Evolutionary conservation across 1,140 invertebrate genomes (phyloP), one percentile per base, ranked within the genome.

Genomic region (Drosophila serrata): DNA sequence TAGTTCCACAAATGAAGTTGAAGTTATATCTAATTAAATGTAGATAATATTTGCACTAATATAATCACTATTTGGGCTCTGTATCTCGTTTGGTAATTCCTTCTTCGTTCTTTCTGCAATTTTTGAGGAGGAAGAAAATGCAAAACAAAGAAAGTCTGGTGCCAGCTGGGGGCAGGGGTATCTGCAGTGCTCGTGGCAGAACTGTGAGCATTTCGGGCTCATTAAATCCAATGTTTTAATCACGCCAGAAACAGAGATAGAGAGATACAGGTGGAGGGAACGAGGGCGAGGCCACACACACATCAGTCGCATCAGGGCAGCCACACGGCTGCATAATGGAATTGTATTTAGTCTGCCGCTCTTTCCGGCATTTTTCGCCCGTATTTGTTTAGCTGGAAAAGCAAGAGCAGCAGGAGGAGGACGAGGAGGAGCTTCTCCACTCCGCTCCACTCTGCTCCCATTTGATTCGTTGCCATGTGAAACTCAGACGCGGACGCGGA

Each of bases 181-280:
- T 49, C 9, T 27, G 45, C 45, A 24, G 13, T 8, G 8, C 9
- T 15, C 1, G 4, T 4, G 27, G 2, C 24, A 24, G 24, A n/a
- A 3, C 9, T n/a, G n/a, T 31, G 27, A 49, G 48, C 51, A 53
- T 55, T 55, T 55, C 51, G 19, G 51, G 51, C 33, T 55, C 51
- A 55, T 55, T 55, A 55, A 70, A 76, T 81, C 37, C 49, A 61
- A 65, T 76, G 64, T 67, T 74, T 79, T 62, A 65, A 81, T 63
- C 60, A 58, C 62, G 40, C 42, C 42, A 53, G 24, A 58, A 7
- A 58, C 51, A 70, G 19, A 63, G 15, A 46, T 45, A 3, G 17
- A 43, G 17, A 43, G 19, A 6, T 15, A 43, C 12, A 35, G 33
- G 33, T 4, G 11, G 3, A 59, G 17, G 48, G 39, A 6, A 60